A percentile compares a stretch with the other conserved stretches of the same genome.
Evolutionary conservation across 2,113 vertebrate genomes (phyloP).

Genomic region (Xiphophorus hellerii): DNA sequence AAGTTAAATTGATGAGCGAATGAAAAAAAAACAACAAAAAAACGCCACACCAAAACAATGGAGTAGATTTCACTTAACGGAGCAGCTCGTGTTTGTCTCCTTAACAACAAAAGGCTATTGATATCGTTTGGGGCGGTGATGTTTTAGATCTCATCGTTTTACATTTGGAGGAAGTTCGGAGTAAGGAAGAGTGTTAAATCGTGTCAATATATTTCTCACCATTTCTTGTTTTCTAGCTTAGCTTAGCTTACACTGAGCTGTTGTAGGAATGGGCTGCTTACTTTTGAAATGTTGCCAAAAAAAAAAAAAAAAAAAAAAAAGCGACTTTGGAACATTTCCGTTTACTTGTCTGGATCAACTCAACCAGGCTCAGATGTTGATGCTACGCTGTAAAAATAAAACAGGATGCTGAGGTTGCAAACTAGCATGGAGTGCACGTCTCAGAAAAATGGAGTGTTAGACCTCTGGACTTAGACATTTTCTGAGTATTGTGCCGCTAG

Average conservation of each 20-base stretch:
- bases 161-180: not conserved
- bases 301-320: too few species aligned
- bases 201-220: not conserved
- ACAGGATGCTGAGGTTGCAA: too few species aligned
- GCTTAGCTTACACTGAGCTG: not conserved
- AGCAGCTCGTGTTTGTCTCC: slow-evolving; percentile 26
- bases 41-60: slow-evolving; percentile 16
- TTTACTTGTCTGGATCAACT: too few species aligned
- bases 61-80: slow-evolving; percentile 17
- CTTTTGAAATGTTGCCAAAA: too few species aligned
- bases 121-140: not conserved
- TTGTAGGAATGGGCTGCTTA: not conserved
- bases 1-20: slow-evolving; percentile 47
- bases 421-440: too few species aligned
- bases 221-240: not conserved
- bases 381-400: too few species aligned
- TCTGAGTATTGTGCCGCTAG: too few species aligned
- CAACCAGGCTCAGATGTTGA: too few species aligned
- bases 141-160: not conserved
- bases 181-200: not conserved
- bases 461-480: too few species aligned
- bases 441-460: too few species aligned
- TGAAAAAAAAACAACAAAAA: not conserved
- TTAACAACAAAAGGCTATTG: not conserved
- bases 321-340: too few species aligned